Evolutionary conservation across 2,888 invertebrate genomes (phyloP), one percentile per base, ranked within the genome.

Genomic region (Lumbricus terrestris): DNA sequence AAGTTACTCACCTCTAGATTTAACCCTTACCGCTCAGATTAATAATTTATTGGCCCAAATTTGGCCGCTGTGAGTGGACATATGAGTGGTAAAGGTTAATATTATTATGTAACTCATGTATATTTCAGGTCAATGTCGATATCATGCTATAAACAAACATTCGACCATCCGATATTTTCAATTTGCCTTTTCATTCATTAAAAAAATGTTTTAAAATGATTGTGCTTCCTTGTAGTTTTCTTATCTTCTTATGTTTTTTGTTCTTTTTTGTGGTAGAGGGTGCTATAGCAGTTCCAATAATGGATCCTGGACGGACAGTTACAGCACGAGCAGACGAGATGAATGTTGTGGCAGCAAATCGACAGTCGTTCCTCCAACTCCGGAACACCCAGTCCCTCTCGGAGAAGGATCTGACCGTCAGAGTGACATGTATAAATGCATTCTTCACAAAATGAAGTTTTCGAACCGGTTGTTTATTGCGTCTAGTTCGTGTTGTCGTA

Each of bases 391-490:
- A 94, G 94, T 92, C 96, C 95, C 91, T 93, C 91, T 94, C 95
- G n/a, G 95, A 95, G 35, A 95, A 95, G 34, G 95, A 95, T 85
- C 92, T 95, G 90, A 94, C 93, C 89, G 94, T 95, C 88, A 93
- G 93, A 88, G 94, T 96, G 96, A 18, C 95, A 97, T 93, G 96
- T 97, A 91, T 29, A 88, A n/a, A n/a, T 69, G 69, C 69, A 29
- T 69, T 29, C n/a, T 69, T 69, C n/a, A 69, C 69, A n/a, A 11
- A 69, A 47, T 16, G n/a, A 29, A 8, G 29, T 69, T 69, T 69
- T 29, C 29, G 3, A 69, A n/a, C 69, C 69, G 11, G 6, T n/a
- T 29, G 29, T 69, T n/a, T 16, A n/a, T 29, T 69, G n/a, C 69
- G 8, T 69, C 69, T 29, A 16, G 69, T 5, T 69, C 69, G n/a